Conservation (phyloP, 2,113 vertebrate genomes). For the Phyllostomus discolor region DNA sequence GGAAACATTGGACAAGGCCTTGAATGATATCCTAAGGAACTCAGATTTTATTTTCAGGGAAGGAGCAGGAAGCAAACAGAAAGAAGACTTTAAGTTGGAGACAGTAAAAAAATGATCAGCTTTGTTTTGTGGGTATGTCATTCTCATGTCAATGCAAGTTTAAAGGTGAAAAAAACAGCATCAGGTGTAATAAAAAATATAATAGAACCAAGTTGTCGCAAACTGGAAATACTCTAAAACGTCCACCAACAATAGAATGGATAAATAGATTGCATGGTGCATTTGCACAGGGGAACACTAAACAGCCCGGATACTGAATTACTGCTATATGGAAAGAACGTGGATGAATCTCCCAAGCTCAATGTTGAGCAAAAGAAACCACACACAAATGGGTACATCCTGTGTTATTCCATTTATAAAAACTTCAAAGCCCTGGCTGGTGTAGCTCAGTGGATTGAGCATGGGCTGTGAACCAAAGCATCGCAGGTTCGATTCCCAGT, state of each 20-base stretch:
- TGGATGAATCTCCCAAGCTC: background rate
- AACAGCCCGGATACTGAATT: background rate
- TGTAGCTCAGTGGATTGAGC: no score
- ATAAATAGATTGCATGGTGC: background rate
- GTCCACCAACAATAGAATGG: background rate
- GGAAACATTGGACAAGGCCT: background rate
- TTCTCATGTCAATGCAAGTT: background rate
- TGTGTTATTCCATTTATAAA: background rate
- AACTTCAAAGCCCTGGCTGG: no score
- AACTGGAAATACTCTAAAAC: background rate
- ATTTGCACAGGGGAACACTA: background rate
- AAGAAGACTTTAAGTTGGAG: background rate
- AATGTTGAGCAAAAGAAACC: background rate
- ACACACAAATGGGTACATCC: background rate
- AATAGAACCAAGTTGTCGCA: background rate
- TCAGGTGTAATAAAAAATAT: background rate
- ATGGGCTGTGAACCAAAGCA: no score
- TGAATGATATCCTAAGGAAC: conserved; percentile 2
- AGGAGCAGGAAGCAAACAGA: background rate
- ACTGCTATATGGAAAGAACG: background rate
- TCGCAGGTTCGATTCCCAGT: no score
- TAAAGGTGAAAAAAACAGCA: background rate
- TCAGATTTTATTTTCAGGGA: background rate
- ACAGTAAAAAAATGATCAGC: background rate
- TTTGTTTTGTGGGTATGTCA: background rate